These are phyloP conservation scores for Conistra vaccinii DNA, from an alignment of 2,888 invertebrate genomes.

Conservation along the genomic window DNA sequence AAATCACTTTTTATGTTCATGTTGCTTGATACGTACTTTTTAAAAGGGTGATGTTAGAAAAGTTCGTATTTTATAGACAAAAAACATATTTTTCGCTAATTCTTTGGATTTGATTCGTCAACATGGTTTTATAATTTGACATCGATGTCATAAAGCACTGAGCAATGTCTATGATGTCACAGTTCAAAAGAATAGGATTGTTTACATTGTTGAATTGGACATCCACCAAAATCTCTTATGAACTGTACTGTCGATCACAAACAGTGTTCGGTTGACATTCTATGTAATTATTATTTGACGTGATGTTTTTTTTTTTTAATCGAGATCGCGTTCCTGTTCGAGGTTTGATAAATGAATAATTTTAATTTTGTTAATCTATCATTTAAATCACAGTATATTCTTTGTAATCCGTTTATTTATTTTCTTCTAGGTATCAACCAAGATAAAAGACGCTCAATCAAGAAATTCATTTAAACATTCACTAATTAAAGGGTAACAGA, in stretches of 20 bases:
- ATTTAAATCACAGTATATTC: too few species aligned
- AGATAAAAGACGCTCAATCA: constrained; percentile 20
- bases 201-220: constrained; percentile 37
- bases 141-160: neutral
- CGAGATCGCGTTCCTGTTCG: too few species aligned
- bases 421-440: neutral
- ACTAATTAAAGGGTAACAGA: constrained; percentile 43
- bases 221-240: constrained; percentile 31
- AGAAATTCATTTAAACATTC: constrained; percentile 43
- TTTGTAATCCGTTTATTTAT: too few species aligned
- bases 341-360: too few species aligned
- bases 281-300: neutral
- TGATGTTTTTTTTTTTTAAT: too few species aligned
- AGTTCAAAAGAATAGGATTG: constrained; percentile 31
- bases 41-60: neutral
- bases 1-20: constrained; percentile 14
- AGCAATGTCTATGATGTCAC: constrained; percentile 3
- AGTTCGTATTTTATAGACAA: neutral
- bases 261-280: neutral
- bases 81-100: neutral
- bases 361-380: too few species aligned
- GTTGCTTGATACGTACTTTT: neutral
- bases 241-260: neutral
- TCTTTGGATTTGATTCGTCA: neutral
- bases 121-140: neutral